Evolutionary conservation across 1,140 invertebrate species (phyloP).

Genomic region (Chironomus striatipennis): DNA sequence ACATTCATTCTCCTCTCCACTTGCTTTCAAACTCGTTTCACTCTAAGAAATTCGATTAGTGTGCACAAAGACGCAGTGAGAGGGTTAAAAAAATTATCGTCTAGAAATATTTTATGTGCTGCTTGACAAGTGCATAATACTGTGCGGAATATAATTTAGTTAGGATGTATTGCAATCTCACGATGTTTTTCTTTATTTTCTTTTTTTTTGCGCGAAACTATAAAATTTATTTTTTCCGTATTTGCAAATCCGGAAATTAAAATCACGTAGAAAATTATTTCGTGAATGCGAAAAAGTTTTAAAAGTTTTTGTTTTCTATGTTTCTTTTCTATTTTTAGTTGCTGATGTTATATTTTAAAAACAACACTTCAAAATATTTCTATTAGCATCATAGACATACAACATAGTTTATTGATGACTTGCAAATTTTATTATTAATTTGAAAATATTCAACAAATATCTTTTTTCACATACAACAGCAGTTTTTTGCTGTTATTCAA

Average conservation of each 20-base stretch:
- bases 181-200: too few relatives aligned
- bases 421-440: conserved; percentile 10
- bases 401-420: conserved; percentile 2
- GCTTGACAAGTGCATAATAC: neutral
- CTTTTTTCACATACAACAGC: neutral
- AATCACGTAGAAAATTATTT: conserved; percentile 9
- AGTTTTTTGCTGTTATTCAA: neutral
- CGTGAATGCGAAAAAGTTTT: neutral
- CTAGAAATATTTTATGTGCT: conserved; percentile 2
- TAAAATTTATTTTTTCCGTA: neutral
- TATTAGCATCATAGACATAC: neutral
- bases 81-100: conserved; percentile 3
- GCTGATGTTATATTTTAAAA: too few relatives aligned
- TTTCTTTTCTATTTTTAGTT: neutral
- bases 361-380: neutral
- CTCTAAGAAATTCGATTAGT: conserved; percentile 1
- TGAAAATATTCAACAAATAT: conserved; percentile 10
- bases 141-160: neutral
- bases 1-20: too few relatives aligned
- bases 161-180: neutral
- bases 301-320: neutral
- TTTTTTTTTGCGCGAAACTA: neutral
- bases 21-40: neutral
- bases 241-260: neutral
- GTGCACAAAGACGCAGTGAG: conserved; percentile 1